phyloP scores from a whole-genome alignment of 2,888 invertebrate genomes.

The Ochropleura leucogaster region DNA sequence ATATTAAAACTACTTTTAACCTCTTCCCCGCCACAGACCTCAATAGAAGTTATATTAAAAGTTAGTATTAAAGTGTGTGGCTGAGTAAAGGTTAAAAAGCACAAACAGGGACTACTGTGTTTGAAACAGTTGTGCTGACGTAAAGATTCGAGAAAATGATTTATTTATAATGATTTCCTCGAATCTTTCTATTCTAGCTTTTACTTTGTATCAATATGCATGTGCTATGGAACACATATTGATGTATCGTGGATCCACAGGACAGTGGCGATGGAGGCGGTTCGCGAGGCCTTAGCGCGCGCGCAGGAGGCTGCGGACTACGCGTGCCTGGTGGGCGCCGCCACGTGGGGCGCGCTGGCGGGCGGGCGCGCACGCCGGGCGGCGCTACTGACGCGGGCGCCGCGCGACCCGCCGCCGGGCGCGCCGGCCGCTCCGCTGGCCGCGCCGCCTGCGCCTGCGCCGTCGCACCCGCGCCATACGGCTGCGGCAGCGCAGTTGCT shows the following conservation, averaged over 20 bases:
- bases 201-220: not conserved
- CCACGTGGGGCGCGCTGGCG: constrained; percentile 92
- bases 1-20: not conserved
- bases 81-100: not conserved
- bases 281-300: constrained; percentile 96
- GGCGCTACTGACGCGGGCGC: constrained; percentile 94
- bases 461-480: constrained; percentile 92
- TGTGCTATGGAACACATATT: not conserved
- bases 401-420: constrained; percentile 92
- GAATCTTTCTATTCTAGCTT: not conserved
- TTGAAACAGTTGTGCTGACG: not conserved
- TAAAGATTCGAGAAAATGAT: constrained; percentile 1
- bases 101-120: not conserved
- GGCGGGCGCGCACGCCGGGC: constrained; percentile 94
- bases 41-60: no score
- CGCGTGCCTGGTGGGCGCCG: constrained; percentile 94
- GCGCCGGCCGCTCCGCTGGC: constrained; percentile 93
- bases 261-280: constrained; percentile 94
- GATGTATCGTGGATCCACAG: constrained; percentile 78
- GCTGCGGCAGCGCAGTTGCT: constrained; percentile 94
- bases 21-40: no score
- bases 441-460: constrained; percentile 94
- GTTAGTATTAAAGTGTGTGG: no score
- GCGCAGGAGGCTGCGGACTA: constrained; percentile 97
- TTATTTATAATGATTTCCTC: no score